A percentile compares a stretch with the other conserved stretches of the same genome.
These are phyloP conservation scores for Pyrochroa serraticornis DNA, from an alignment of 2,888 invertebrate species.

Conservation along the genomic window DNA sequence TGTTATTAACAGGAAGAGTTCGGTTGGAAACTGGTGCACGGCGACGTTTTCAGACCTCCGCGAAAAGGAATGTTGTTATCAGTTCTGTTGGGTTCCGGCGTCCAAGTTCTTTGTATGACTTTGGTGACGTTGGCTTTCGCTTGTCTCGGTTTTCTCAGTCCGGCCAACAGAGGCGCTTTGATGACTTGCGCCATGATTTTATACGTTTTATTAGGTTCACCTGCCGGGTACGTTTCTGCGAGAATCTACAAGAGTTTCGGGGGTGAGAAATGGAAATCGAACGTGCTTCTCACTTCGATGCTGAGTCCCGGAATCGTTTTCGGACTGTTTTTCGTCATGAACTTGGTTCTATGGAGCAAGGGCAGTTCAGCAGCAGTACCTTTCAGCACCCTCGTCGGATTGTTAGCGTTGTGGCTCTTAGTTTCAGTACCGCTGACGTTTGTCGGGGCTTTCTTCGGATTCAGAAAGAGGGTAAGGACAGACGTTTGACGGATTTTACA, in stretches of 20 bases:
- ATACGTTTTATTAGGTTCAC: conserved; percentile 95
- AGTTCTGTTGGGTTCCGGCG: conserved; percentile 94
- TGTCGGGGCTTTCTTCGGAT: conserved; percentile 98
- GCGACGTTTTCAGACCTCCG: conserved; percentile 96
- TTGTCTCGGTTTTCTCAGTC: conserved; percentile 98
- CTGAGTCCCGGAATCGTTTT: conserved; percentile 96
- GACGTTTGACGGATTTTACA: not conserved
- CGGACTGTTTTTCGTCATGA: conserved; percentile 95
- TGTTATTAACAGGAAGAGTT: conserved; percentile 77
- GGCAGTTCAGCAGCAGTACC: conserved; percentile 97
- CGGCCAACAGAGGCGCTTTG: conserved; percentile 96
- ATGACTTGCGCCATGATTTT: conserved; percentile 98
- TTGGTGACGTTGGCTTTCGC: conserved; percentile 96
- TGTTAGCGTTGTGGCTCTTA: conserved; percentile 95
- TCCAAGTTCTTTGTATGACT: conserved; percentile 96
- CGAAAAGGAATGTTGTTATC: conserved; percentile 95
- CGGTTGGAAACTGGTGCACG: conserved; percentile 98
- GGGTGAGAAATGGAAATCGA: conserved; percentile 98
- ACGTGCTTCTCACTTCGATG: conserved; percentile 94
- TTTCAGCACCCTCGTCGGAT: conserved; percentile 92
- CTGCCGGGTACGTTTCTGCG: conserved; percentile 96
- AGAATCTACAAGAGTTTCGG: conserved; percentile 98
- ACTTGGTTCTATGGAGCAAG: conserved; percentile 94
- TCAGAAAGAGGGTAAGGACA: conserved; percentile 85
- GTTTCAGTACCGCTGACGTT: conserved; percentile 99